phyloP scores from a whole-genome alignment of 2,888 invertebrate genomes.

The Gerris lacustris region DNA sequence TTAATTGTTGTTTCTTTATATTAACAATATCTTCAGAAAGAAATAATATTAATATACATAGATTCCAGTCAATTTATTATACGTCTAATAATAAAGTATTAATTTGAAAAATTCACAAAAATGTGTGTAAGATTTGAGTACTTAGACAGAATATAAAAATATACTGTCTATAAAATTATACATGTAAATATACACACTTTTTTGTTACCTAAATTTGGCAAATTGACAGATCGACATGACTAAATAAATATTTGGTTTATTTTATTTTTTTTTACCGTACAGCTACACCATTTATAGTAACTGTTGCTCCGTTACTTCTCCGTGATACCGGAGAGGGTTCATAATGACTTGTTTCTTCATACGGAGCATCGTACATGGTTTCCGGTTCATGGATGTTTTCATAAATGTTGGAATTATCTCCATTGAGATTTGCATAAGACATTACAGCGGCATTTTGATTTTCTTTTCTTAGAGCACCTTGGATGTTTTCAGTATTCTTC shows the following conservation, averaged over 20 bases:
- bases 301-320: constrained; percentile 40
- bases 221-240: too few species aligned
- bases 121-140: too few species aligned
- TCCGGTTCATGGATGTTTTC: constrained; percentile 46
- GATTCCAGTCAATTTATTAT: too few species aligned
- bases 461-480: constrained; percentile 73
- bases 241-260: not conserved
- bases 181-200: too few species aligned
- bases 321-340: constrained; percentile 53
- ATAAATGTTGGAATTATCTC: constrained; percentile 45
- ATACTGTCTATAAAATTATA: too few species aligned
- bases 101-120: too few species aligned
- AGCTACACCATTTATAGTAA: constrained; percentile 80
- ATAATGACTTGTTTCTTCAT: constrained; percentile 55
- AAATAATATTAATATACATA: too few species aligned
- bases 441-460: constrained; percentile 77
- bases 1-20: too few species aligned
- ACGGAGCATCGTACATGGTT: constrained; percentile 65
- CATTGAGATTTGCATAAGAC: constrained; percentile 71
- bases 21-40: too few species aligned
- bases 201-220: too few species aligned
- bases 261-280: constrained; percentile 49
- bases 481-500: constrained; percentile 77
- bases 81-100: too few species aligned
- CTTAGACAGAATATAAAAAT: too few species aligned